These are phyloP conservation scores for Orthosia gothica DNA, from an alignment of 2,888 invertebrate species.

Conservation along the genomic window DNA sequence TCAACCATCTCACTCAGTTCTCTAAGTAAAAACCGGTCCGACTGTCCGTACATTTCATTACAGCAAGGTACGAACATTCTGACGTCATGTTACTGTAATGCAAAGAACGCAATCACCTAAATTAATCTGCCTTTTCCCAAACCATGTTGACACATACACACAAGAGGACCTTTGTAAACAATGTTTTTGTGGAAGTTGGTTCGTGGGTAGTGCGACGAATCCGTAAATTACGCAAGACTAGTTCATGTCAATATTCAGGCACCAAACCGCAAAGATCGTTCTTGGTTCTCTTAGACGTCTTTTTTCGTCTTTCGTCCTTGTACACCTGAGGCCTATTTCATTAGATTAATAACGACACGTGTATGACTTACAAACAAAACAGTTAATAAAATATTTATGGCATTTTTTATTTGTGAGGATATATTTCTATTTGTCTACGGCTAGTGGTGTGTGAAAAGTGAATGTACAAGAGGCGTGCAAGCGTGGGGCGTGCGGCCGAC, in stretches of 20 bases:
- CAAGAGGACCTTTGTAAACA: slow-evolving; percentile 52
- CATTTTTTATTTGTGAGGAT: slow-evolving; percentile 54
- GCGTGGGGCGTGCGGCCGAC: slow-evolving; percentile 65
- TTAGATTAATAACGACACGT: slow-evolving; percentile 40
- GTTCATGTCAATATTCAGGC: slow-evolving; percentile 23
- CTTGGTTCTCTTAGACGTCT: not conserved
- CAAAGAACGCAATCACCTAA: slow-evolving; percentile 56
- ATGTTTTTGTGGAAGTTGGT: slow-evolving; percentile 43
- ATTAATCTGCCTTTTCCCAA: slow-evolving; percentile 53
- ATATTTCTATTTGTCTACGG: slow-evolving; percentile 73
- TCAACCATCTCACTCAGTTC: slow-evolving; percentile 49
- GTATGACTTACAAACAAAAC: slow-evolving; percentile 38
- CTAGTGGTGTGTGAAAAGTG: slow-evolving; percentile 79
- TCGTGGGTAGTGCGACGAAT: slow-evolving; percentile 20
- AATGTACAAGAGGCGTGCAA: slow-evolving; percentile 60
- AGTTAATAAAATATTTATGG: slow-evolving; percentile 52
- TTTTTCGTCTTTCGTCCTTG: slow-evolving; percentile 22
- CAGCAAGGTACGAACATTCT: slow-evolving; percentile 24
- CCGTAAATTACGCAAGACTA: slow-evolving; percentile 27
- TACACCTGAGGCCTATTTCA: slow-evolving; percentile 38
- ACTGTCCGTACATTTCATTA: slow-evolving; percentile 41
- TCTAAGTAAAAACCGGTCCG: slow-evolving; percentile 33
- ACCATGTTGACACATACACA: slow-evolving; percentile 50
- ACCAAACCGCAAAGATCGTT: not conserved
- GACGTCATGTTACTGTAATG: slow-evolving; percentile 24